phyloP scores from a whole-genome alignment of 2,113 vertebrate species.

The Neotragus pygmaeus region DNA sequence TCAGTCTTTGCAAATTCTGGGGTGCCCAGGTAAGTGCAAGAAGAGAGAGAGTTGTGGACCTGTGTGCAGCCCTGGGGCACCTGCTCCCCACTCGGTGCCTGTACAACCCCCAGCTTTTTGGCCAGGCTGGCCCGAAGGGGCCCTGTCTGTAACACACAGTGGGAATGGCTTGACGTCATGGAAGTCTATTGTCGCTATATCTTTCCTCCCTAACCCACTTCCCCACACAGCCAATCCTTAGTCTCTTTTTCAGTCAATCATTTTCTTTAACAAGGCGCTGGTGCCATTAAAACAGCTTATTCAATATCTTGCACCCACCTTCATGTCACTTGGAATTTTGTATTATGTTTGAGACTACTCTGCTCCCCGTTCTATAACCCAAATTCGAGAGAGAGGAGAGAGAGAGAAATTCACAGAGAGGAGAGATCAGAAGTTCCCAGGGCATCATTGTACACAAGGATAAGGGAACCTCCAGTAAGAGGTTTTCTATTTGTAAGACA shows the following conservation, averaged over 20 bases:
- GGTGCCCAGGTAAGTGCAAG: neutral
- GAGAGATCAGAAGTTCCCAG: neutral
- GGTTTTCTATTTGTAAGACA: neutral
- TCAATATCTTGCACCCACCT: neutral
- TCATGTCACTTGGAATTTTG: neutral
- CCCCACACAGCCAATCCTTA: neutral
- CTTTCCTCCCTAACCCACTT: fast-evolving
- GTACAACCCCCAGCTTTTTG: neutral
- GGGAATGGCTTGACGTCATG: neutral
- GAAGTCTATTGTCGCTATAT: fast-evolving
- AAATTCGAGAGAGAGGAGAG: neutral
- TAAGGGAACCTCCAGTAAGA: neutral
- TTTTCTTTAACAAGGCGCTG: neutral
- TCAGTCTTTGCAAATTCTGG: neutral
- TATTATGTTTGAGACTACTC: neutral
- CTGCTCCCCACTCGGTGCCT: neutral
- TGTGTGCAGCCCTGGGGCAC: neutral
- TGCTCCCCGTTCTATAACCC: neutral
- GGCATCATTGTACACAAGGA: too few relatives aligned
- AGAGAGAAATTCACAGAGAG: neutral
- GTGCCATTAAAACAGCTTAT: neutral
- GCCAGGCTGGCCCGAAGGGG: fast-evolving
- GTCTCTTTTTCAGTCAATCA: neutral
- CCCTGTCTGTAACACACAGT: neutral
- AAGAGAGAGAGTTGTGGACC: neutral